Base-by-base conservation (phyloP, 2,888 invertebrate species). In the Lordiphosa andalusiaca region DNA sequence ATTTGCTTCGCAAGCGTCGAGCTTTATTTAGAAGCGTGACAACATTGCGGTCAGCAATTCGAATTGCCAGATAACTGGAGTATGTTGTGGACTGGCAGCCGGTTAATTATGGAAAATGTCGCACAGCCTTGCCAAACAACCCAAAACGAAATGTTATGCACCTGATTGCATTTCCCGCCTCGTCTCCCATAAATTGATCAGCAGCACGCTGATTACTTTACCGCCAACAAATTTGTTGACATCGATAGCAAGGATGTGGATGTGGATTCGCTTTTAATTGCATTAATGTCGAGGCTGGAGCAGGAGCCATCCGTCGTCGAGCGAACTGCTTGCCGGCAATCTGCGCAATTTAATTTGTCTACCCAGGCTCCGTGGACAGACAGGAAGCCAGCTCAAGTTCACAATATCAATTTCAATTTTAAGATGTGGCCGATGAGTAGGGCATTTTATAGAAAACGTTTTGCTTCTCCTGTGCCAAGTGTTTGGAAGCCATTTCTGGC, bases 341-440 rank as follows among this genome's bases (percentile, higher is more conserved):
- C 80, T 71, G 66, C 70, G 64, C 69, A 80, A 83, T 80, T 83
- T 66, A 84, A 85, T 78, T 78, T 85, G 69, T 80, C 62, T 21
- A 52, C 41, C 67, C 55, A 37, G 38, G 57, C 39, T 19, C 36
- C 53, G 6, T 4, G 23, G 47, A 21, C 33, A 42, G 9, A 13
- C 36, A 48, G 53, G 35, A 73, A 58, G 57, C 55, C 51, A 37
- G 36, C 30, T 53, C 40, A 58, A 47, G 49, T 44, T 52, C 47
- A 56, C 37, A 42, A 59, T 69, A 56, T 64, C 50, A 53, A 55
- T 68, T 69, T 68, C 65, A 53, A 68, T 65, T 61, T 68, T 37
- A 67, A 47, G 57, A 44, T 50, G 30, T 47, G 33, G 44, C 16
- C 16, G 3, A 33, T 10, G 44, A 33, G 33, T 44, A 16, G 33